Base-by-base conservation (phyloP, 2,888 invertebrate genomes). In the Proisotoma minuta region DNA sequence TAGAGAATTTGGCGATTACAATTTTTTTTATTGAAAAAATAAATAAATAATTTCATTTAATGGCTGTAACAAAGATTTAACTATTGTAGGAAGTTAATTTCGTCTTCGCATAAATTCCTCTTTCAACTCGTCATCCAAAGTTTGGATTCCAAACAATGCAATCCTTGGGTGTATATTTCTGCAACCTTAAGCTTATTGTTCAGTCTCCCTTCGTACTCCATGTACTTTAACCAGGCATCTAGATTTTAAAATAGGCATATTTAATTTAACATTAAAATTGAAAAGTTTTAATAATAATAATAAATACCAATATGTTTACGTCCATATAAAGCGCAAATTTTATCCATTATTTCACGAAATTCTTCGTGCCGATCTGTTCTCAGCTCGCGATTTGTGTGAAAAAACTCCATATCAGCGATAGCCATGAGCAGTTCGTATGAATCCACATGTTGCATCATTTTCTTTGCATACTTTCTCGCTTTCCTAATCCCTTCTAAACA, bases 221-320 rank as follows among this genome's bases (percentile, higher is more conserved):
- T 60, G 54, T 49, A 66, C 2, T 24, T 27, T 8, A 66, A 15
- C 66, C 66, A 66, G 12, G 57, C 43, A n/a, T 60, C 66, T 66
- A 47, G n/a, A n/a, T n/a, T n/a, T n/a, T 40, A 47, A 43, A 29
- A 57, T 4, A 43, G 8, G 20, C 43, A 15, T 10, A 40, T 53
- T 27, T 12, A 56, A 53, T 56, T 54, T 43, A 34, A 50, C 18
- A 50, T 18, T 8, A 24, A 50, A 10, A 34, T 34, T 34, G 15
- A 34, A 15, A 34, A 10, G 27, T 26, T 52, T 52, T 48, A 4
- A 53, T 23, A 23, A 24, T 22, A 22, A n/a, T 39, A 29, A 34
- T 39, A 26, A 59, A 18, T 51, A 65, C 65, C 59, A 15, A 60
- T 49, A 26, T 12, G 34, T 2, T 53, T n/a, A 20, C 53, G 26